Conservation (phyloP, 2,888 invertebrate species). For the Deilephila porcellus region DNA sequence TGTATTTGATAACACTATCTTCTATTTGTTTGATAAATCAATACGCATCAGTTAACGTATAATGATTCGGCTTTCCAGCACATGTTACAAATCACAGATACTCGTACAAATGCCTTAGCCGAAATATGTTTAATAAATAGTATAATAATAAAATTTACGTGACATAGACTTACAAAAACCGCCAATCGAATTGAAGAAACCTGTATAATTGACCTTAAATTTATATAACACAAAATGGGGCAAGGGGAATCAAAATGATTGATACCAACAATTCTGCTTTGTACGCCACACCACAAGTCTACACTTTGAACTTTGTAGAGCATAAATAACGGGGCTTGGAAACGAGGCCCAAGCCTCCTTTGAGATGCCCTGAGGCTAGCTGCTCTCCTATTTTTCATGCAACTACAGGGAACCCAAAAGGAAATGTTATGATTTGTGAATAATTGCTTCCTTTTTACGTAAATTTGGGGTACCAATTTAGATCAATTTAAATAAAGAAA, state of each 20-base stretch:
- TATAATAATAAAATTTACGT: background rate
- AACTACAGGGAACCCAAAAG: slow-evolving; percentile 25
- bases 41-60: too few species aligned
- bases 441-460: slow-evolving; percentile 24
- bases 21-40: background rate
- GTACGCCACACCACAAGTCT: slow-evolving; percentile 30
- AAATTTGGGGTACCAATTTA: slow-evolving; percentile 9
- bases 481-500: too few species aligned
- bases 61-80: too few species aligned
- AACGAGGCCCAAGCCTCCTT: slow-evolving; percentile 30
- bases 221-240: slow-evolving; percentile 30
- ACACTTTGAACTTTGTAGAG: slow-evolving; percentile 34
- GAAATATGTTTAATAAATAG: too few species aligned
- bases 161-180: background rate
- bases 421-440: slow-evolving; percentile 29
- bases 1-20: too few species aligned
- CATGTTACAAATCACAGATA: too few species aligned
- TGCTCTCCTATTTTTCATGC: slow-evolving; percentile 33
- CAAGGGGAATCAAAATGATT: slow-evolving; percentile 34
- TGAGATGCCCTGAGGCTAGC: slow-evolving; percentile 32
- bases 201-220: slow-evolving; percentile 32
- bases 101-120: too few species aligned
- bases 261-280: slow-evolving; percentile 34
- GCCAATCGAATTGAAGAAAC: slow-evolving; percentile 31
- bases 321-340: slow-evolving; percentile 33